Conservation (phyloP, 2,888 invertebrate genomes). For the Volucella zonaria region DNA sequence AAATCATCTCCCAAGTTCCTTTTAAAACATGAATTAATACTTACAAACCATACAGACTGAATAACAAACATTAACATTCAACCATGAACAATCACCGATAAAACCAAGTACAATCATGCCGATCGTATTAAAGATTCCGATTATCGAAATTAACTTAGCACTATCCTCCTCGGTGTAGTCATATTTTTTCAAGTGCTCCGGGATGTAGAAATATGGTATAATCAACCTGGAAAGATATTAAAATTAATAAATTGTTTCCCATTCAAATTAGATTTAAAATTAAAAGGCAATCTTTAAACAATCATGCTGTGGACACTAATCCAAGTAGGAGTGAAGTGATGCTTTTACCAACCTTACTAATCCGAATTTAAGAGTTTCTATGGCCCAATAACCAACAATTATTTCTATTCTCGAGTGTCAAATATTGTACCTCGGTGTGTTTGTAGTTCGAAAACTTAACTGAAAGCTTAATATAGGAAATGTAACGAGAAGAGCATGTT, state of each 20-base stretch:
- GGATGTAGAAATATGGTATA: conserved; percentile 96
- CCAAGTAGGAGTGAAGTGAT: too few relatives aligned
- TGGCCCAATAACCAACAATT: too few relatives aligned
- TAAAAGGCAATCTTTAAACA: not conserved
- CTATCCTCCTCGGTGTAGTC: conserved; percentile 89
- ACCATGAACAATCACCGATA: conserved; percentile 93
- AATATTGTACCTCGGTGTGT: too few relatives aligned
- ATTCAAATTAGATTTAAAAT: conserved; percentile 77
- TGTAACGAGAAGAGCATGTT: too few relatives aligned
- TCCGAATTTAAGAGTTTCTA: too few relatives aligned
- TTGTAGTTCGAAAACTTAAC: too few relatives aligned
- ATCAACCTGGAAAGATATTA: conserved; percentile 89
- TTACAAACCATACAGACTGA: conserved; percentile 87
- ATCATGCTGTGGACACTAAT: not conserved
- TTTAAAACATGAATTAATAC: conserved; percentile 63
- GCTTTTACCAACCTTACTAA: too few relatives aligned
- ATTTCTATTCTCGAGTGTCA: too few relatives aligned
- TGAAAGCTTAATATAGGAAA: too few relatives aligned
- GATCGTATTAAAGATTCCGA: conserved; percentile 94
- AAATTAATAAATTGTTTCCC: too few relatives aligned
- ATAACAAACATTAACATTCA: conserved; percentile 92
- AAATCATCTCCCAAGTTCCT: not conserved
- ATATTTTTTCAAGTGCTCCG: conserved; percentile 90
- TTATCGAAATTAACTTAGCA: conserved; percentile 91
- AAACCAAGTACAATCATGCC: conserved; percentile 95